Conservation (phyloP, 2,888 invertebrate genomes). For the Heliconius hortense region DNA sequence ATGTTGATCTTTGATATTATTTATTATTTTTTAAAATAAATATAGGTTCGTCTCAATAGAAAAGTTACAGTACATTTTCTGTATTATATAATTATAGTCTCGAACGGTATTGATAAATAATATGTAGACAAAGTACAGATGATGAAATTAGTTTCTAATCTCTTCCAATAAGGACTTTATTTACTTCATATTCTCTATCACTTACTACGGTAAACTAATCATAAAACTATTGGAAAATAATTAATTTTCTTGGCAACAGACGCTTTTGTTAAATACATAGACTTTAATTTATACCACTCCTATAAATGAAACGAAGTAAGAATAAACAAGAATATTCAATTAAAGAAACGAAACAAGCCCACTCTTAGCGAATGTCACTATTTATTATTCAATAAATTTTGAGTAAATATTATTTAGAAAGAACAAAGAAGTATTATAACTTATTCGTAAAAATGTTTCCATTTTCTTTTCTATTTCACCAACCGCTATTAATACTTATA, state of each 20-base stretch:
- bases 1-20: background rate
- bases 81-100: too few relatives aligned
- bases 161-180: too few relatives aligned
- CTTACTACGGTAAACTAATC: background rate
- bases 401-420: constrained; percentile 8
- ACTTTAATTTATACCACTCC: constrained; percentile 6
- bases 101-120: too few relatives aligned
- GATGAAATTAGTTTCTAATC: too few relatives aligned
- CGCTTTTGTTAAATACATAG: constrained; percentile 10
- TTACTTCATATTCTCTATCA: too few relatives aligned
- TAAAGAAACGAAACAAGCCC: constrained; percentile 45
- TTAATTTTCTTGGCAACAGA: background rate
- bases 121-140: too few relatives aligned
- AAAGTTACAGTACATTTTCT: too few relatives aligned
- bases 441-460: constrained; percentile 21
- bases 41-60: too few relatives aligned
- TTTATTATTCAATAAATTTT: constrained; percentile 14
- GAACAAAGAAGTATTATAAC: constrained; percentile 8
- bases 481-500: background rate
- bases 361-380: constrained; percentile 4
- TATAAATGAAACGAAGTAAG: constrained; percentile 13
- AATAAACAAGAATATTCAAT: constrained; percentile 19
- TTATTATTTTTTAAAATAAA: background rate
- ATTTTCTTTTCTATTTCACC: background rate
- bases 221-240: background rate